phyloP scores from a whole-genome alignment of 1,140 invertebrate genomes.

The Ceratina japonica region DNA sequence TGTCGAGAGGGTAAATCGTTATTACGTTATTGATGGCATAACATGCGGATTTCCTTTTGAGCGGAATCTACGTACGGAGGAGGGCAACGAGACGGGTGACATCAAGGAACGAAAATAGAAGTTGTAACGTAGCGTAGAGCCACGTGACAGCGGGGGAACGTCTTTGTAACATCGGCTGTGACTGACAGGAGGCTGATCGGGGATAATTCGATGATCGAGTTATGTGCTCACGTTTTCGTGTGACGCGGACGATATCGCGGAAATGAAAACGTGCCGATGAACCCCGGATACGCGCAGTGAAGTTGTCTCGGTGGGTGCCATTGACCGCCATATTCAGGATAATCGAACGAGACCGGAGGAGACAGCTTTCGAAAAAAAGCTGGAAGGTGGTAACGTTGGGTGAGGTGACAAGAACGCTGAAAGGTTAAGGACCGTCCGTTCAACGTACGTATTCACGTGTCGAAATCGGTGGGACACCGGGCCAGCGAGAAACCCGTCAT shows the following conservation, averaged over 20 bases:
- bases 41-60: not conserved
- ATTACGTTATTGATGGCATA: not conserved
- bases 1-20: not conserved
- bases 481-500: not conserved
- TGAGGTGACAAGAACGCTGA: conserved; percentile 14
- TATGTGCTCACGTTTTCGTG: not conserved
- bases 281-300: conserved; percentile 32
- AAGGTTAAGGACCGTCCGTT: conserved; percentile 22
- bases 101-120: conserved; percentile 22
- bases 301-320: conserved; percentile 55
- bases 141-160: not conserved
- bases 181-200: not conserved
- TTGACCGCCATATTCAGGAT: conserved; percentile 62
- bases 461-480: not conserved
- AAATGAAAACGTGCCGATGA: too few species aligned
- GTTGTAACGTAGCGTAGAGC: not conserved
- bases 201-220: conserved; percentile 17
- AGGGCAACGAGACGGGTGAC: not conserved
- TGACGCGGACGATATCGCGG: not conserved
- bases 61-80: not conserved
- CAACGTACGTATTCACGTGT: conserved; percentile 13
- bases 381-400: conserved; percentile 23
- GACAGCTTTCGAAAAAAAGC: conserved; percentile 41
- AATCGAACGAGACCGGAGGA: not conserved
- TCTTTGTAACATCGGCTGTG: not conserved